Evolutionary conservation across 2,113 vertebrate species (phyloP).

Genomic region (Rousettus leschenaultii): DNA sequence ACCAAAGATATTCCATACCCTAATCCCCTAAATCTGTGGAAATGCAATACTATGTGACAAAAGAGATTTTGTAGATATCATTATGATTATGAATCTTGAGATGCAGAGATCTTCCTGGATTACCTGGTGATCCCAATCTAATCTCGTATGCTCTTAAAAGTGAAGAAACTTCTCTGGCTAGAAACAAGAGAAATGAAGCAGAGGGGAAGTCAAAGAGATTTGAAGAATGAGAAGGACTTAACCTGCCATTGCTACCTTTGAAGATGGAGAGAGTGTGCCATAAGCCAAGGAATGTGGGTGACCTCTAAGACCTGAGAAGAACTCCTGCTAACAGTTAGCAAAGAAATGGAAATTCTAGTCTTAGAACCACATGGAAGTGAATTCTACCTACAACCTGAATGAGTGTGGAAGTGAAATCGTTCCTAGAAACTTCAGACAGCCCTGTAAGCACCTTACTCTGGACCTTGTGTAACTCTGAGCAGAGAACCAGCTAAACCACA

Average conservation of each 20-base stretch:
- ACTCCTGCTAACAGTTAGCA: not conserved
- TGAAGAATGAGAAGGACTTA: not conserved
- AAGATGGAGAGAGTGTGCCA: not conserved
- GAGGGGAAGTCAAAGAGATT: not conserved
- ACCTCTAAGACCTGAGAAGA: not conserved
- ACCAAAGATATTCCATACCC: not conserved
- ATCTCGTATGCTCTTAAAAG: not conserved
- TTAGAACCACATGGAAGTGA: not conserved
- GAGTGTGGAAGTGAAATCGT: not conserved
- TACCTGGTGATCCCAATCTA: not conserved
- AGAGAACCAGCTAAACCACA: not conserved
- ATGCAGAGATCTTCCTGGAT: not conserved
- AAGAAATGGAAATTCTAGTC: not conserved
- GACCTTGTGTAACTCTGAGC: not conserved
- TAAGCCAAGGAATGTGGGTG: not conserved
- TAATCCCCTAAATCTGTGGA: not conserved
- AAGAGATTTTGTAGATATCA: not conserved
- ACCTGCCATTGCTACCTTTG: not conserved
- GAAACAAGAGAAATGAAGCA: not conserved
- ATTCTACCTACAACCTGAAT: not conserved
- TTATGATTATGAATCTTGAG: not conserved
- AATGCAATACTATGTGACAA: not conserved
- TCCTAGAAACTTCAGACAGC: not conserved
- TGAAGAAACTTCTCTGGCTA: not conserved
- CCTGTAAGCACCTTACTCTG: not conserved